Base-by-base conservation (phyloP, 2,888 invertebrate species). In the Mechanitis mazaeus region DNA sequence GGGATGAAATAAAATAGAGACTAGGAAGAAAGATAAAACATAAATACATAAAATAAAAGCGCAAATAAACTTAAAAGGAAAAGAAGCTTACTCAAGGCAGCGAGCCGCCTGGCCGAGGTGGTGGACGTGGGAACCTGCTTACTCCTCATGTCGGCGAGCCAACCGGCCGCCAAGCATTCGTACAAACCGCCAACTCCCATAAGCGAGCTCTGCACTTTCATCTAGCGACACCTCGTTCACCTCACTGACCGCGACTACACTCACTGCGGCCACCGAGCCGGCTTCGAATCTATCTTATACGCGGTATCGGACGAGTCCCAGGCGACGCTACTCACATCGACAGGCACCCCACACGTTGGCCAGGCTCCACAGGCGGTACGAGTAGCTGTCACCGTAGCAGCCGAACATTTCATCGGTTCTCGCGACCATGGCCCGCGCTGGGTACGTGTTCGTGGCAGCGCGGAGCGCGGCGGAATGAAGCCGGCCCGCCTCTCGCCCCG, bases 371-470 rank as follows among this genome's bases (percentile, higher is more conserved):
- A 94, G 92, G 85, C 93, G 92, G 90, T 93, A 94, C 85, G 93
- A 93, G 91, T 94, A 94, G 91, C 93, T 93, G 91, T 93, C 93
- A 87, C 89, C 89, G 91, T 93, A 93, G 91, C 93, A 93, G 84
- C 93, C 93, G 92, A 93, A 93, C 93, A 93, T 94, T 91, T 91
- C 93, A 92, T 93, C 92, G 90, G 93, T 93, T 93, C 94, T 94
- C 92, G 94, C 94, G 94, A 94, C 94, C 93, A 93, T 94, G 92
- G 92, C 94, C 93, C 93, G 92, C 91, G 87, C 89, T 84, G 85
- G 82, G 83, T 84, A 65, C 68, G 87, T 85, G 84, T 78, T 78
- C 70, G 74, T 72, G 69, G 80, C 75, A 76, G 80, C 84, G 85
- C 85, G 87, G 84, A 85, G 87, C 90, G 89, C 87, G 85, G 90